Evolutionary conservation across 2,888 invertebrate species (phyloP), one percentile per base, ranked within the genome.

Genomic region (Orthosia incerta): DNA sequence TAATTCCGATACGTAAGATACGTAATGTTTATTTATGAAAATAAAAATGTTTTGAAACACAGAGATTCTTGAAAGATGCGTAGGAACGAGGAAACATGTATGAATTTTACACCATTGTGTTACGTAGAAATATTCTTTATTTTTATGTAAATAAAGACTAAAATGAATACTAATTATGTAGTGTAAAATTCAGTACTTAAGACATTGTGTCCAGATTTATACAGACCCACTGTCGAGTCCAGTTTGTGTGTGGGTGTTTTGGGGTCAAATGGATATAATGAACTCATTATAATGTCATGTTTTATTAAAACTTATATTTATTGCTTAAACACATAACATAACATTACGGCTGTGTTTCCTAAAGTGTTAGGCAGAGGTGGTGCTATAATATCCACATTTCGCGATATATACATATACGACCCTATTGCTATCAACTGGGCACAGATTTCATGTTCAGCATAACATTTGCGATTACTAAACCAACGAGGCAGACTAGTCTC

Each of bases 11-110:
- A 50, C 53, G 55, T 60, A 63, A 69, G 20, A 63, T 39, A 50
- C 50, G 50, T 56, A 69, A 69, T 48, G 51, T 73, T 59, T 77
- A 66, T 66, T 61, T 72, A 69, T 26, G 31, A 76, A 74, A 68
- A 74, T 68, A 71, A 46, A 57, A 71, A 56, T 48, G 16, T 20
- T 65, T 64, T 61, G 13, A 23, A 65, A 57, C 51, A 56, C 51
- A 13, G 26, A 67, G 63, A 31, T 57, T 56, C 4, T 13, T 56
- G 39, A 51, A 59, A 66, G 3, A 39, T 74, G 20, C 15, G 39
- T 64, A 20, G 26, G 23, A 62, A 31, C 31, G 26, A 26, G 48
- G 48, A 26, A 48, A 23, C 26, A 18, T 50, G 62, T 45, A 11
- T 20, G 55, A 13, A 20, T 23, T 20, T 13, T 4, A 5, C 13